These are phyloP conservation scores for Gadus chalcogrammus DNA, from an alignment of 2,113 vertebrate genomes.

Conservation along the genomic window DNA sequence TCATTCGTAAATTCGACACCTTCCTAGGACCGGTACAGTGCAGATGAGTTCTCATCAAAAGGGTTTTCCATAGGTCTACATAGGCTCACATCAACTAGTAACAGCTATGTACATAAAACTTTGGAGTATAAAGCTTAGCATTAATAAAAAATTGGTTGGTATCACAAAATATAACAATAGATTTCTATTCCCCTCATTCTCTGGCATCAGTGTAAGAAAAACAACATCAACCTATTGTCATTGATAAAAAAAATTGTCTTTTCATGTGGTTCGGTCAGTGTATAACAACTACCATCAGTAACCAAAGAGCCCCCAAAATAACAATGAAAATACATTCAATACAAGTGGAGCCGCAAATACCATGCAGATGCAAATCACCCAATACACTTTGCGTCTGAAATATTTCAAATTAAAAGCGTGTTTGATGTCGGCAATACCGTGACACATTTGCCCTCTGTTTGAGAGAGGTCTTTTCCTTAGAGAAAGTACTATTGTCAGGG, in stretches of 20 bases:
- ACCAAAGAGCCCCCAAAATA: neutral
- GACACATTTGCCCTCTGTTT: neutral
- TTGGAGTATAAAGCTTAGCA: neutral
- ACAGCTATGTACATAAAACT: neutral
- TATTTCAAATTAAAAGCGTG: neutral
- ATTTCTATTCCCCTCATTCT: neutral
- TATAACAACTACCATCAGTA: conserved; percentile 27
- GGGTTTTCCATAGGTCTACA: neutral
- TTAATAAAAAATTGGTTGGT: neutral
- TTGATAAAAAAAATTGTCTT: neutral
- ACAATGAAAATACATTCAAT: neutral
- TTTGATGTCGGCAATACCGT: neutral
- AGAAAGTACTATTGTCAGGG: neutral
- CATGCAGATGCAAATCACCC: neutral
- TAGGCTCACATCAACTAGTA: neutral
- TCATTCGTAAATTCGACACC: conserved; percentile 17
- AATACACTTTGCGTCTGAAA: neutral
- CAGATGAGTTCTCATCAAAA: neutral
- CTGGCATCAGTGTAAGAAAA: neutral
- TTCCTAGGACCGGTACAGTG: too few species aligned
- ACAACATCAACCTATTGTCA: neutral
- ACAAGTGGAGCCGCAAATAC: neutral
- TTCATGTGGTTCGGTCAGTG: conserved; percentile 11
- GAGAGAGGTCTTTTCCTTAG: neutral
- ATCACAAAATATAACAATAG: neutral